Base-by-base conservation (phyloP, 1,140 invertebrate species). In the Lepidurus arcticus region DNA sequence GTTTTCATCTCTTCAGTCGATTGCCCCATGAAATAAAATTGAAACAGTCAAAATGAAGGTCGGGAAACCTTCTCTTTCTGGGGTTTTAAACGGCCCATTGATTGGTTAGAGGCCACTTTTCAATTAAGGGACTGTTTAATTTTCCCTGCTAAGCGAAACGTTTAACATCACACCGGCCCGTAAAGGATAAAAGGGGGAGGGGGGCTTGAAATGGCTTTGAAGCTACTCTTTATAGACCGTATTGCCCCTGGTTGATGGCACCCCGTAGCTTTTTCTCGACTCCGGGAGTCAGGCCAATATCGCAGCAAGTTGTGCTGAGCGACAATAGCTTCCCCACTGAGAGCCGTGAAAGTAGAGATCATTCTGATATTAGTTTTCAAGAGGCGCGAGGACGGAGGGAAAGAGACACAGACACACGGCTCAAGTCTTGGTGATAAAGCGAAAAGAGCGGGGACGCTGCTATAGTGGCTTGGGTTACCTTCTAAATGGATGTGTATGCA, bases 91-190 rank as follows among this genome's bases (percentile, higher is more conserved):
- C 34, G 34, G 34, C 34, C 34, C 53, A 4, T 65, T 65, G 53
- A 34, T 34, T 34, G 34, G 34, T 34, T 34, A 34, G 34, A 34
- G 2, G 2, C 34, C 34, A 34, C 34, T 65, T 65, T 65, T 16
- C 53, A 65, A 65, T 65, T 65, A 65, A 65, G 53, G 53, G 53
- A 65, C 53, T 65, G 1, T 34, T 65, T 65, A 65, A 65, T 65
- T 65, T 65, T 21, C 4, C 53, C 16, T 21, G 53, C 53, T 65
- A 65, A 65, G n/a, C 53, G 8, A 21, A 65, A 65, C 53, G 53
- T 65, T 65, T 21, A 65, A 21, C 53, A 21, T n/a, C 53, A 65
- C 21, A 65, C 8, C 21, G 34, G 34, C 34, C 34, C 34, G 4
- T 34, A 65, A 65, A 21, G 53, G 53, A 65, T 21, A 16, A 65